Evolutionary conservation across 2,113 vertebrate species (phyloP), one percentile per base, ranked within the genome.

Genomic region (Otocyon megalotis): DNA sequence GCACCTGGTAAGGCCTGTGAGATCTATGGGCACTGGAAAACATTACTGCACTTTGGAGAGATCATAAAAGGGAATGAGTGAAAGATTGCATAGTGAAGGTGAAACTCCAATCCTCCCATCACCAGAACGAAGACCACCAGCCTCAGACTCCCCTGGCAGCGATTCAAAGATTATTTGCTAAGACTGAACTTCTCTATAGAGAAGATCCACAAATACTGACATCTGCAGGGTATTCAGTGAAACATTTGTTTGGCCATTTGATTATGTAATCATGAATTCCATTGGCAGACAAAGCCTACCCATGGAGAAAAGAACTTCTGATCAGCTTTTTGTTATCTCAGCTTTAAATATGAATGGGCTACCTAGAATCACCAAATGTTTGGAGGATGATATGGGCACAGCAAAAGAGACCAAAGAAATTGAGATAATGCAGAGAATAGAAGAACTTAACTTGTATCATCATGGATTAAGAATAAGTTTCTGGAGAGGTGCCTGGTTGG

Each of bases 261-360:
- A 79, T 85, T 89, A 89, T 74, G 93, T 85, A 83, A 74, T 72
- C 50, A 43, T 62, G 28, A 91, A 56, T 12, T 87, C 22, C 74
- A 30, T 86, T 81, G 8, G 69, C 60, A 19, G 86, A 32, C 28
- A 86, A 90, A 50, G 28, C 28, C 20, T 17, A 63, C 30, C 16
- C 37, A 15, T 53, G 50, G 28, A 67, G 22, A 76, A 76, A 81
- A 96, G 26, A 62, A 32, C 16, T 69, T 86, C 30, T 35, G 28
- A 69, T 84, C 24, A 96, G 28, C 16, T 72, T 91, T 69, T 86
- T 60, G 54, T 67, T 76, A 74, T 20, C 19, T 97, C n/a, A 86
- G 5, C 32, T 90, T 67, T 82, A 97, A 94, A 80, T 72, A 35
- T 86, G 60, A 93, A 28, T 93, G 65, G 11, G 17, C 20, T 32